Percentiles rank a stretch among this genome's conserved stretches.
Conservation (phyloP, 1,140 invertebrate species). For the Leptinotarsa undecemlineata region DNA sequence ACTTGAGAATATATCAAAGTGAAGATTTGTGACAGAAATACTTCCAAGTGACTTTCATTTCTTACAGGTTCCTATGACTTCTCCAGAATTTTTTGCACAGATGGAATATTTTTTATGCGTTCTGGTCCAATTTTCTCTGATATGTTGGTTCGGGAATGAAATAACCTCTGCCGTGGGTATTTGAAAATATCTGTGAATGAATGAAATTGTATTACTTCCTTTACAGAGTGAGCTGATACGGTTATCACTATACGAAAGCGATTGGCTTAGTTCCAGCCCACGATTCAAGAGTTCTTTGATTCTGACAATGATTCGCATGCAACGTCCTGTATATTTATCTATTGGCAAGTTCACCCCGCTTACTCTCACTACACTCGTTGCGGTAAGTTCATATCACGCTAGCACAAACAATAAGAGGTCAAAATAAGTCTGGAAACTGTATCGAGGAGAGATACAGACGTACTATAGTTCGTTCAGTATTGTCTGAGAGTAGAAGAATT, state of each 20-base stretch:
- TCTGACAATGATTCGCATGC: slow-evolving; percentile 46
- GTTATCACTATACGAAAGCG: slow-evolving; percentile 40
- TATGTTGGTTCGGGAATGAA: slow-evolving; percentile 49
- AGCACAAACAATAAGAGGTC: too few relatives aligned
- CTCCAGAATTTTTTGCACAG: slow-evolving; percentile 40
- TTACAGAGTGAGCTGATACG: slow-evolving; percentile 43
- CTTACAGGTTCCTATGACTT: slow-evolving; percentile 32
- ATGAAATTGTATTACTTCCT: slow-evolving; percentile 4
- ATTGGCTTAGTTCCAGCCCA: slow-evolving; percentile 45
- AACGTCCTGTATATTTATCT: slow-evolving; percentile 45
- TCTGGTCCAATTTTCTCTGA: slow-evolving; percentile 42
- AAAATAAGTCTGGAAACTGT: too few relatives aligned
- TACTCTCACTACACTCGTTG: slow-evolving; percentile 46
- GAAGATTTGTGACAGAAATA: too few relatives aligned
- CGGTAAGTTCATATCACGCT: slow-evolving; percentile 33
- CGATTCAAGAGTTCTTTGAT: slow-evolving; percentile 46
- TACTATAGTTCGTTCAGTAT: too few relatives aligned
- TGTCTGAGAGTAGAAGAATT: too few relatives aligned
- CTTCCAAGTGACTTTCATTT: too few relatives aligned
- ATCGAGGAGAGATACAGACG: too few relatives aligned
- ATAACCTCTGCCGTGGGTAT: slow-evolving; percentile 43
- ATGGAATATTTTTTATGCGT: slow-evolving; percentile 42
- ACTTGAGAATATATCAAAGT: too few relatives aligned
- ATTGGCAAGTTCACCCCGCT: slow-evolving; percentile 51
- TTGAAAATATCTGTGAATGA: background rate